phyloP scores from a whole-genome alignment of 1,140 invertebrate genomes.

The Drosophila sucinea region DNA sequence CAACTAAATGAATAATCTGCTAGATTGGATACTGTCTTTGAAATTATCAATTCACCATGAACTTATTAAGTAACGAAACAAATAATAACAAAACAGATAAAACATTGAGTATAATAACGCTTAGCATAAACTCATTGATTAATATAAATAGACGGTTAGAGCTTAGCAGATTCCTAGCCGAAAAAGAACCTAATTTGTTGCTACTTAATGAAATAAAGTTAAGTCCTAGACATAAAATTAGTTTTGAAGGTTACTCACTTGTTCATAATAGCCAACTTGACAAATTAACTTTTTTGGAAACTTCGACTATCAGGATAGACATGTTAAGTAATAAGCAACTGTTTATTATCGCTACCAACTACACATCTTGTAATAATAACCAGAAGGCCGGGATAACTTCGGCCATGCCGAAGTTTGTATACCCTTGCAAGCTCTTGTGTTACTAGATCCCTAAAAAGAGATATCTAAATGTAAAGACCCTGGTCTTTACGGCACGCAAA shows the following conservation, averaged over 20 bases:
- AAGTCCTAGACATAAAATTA: background rate
- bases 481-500: too few relatives aligned
- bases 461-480: background rate
- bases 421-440: too few relatives aligned
- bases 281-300: background rate
- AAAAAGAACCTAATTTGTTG: background rate
- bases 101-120: too few relatives aligned
- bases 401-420: too few relatives aligned
- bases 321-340: background rate
- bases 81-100: background rate
- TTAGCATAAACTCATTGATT: slow-evolving; percentile 3
- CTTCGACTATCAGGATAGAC: background rate
- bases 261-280: background rate
- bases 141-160: background rate
- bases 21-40: background rate
- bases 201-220: too few relatives aligned
- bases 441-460: too few relatives aligned
- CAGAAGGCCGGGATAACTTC: too few relatives aligned
- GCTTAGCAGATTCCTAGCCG: background rate
- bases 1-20: background rate
- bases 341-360: background rate
- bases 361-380: background rate
- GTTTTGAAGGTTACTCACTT: background rate
- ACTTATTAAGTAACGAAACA: background rate
- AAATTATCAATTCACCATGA: too few relatives aligned